These are phyloP conservation scores for Sylvietta virens DNA, from an alignment of 2,113 vertebrate genomes.

Conservation along the genomic window DNA sequence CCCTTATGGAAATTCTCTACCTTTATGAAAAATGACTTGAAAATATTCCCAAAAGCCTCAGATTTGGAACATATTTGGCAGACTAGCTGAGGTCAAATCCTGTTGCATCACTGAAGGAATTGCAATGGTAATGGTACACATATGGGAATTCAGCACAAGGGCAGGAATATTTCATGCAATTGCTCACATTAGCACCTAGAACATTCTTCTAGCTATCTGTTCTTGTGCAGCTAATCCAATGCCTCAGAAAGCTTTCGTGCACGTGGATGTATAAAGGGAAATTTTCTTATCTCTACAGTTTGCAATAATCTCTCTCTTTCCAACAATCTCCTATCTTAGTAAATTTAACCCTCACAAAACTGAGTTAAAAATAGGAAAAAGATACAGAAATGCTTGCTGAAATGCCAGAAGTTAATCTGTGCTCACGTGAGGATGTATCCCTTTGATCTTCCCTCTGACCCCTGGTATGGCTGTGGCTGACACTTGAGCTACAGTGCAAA, in stretches of 20 bases:
- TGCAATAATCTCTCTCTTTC: not conserved
- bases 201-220: not conserved
- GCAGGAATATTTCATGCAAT: not conserved
- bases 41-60: not conserved
- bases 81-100: not conserved
- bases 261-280: rapidly evolving
- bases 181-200: not conserved
- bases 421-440: not conserved
- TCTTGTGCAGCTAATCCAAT: not conserved
- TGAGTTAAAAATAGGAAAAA: not conserved
- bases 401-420: not conserved
- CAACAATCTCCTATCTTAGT: not conserved
- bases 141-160: not conserved
- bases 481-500: not conserved
- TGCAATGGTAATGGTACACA: not conserved
- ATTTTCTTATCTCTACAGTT: not conserved
- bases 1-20: not conserved
- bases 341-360: not conserved
- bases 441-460: not conserved
- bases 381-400: not conserved
- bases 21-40: not conserved
- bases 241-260: not conserved
- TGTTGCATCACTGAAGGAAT: not conserved
- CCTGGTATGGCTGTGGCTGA: not conserved
- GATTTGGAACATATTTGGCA: not conserved